Base-by-base conservation (phyloP, 2,113 vertebrate genomes). In the Setophaga coronata region DNA sequence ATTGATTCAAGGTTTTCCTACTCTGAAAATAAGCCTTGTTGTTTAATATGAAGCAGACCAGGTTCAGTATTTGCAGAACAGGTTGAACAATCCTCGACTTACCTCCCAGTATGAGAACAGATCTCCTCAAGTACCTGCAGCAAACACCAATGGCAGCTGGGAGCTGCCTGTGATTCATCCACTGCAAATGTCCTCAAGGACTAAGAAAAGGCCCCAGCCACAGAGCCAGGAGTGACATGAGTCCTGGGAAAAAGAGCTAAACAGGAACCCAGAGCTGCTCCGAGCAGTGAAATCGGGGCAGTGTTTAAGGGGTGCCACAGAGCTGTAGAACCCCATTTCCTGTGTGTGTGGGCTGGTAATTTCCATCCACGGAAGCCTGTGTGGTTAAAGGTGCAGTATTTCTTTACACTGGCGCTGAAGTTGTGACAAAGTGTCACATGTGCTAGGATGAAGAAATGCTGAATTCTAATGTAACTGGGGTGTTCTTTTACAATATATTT, bases 401-500 rank as follows among this genome's bases (percentile, higher is more conserved):
- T 93, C 96, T 97, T 96, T 87, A 83, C 92, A 50, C 23, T 72
- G 48, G 82, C 89, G 95, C 86, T 51, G 38, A 96, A 95, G 94
- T 95, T 97, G 91, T 94, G 97, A 93, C 23, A 43, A 70, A 95
- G 79, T 36, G 66, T 79, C n/a, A 14, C 0, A 1, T 83, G 85
- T 56, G 51, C 18, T 15, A 95, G 92, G 93, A 96, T 89, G 91
- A 94, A 94, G 81, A 76, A 94, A 53, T 42, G n/a, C 77, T 93
- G n/a, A 92, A 50, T 66, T 73, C 79, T 91, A 53, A 62, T 33
- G 28, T 42, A 84, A 60, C 50, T 31, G 60, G 73, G 62, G 50
- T 92, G 61, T 95, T 97, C 93, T 96, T 96, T 95, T 96, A 85
- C 92, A 64, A 71, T 67, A 8, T 98, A 98, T 98, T 98, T 98